Percentiles rank a stretch among this genome's conserved stretches.
Conservation (phyloP, 2,113 vertebrate species). For the Corvus cornix region DNA sequence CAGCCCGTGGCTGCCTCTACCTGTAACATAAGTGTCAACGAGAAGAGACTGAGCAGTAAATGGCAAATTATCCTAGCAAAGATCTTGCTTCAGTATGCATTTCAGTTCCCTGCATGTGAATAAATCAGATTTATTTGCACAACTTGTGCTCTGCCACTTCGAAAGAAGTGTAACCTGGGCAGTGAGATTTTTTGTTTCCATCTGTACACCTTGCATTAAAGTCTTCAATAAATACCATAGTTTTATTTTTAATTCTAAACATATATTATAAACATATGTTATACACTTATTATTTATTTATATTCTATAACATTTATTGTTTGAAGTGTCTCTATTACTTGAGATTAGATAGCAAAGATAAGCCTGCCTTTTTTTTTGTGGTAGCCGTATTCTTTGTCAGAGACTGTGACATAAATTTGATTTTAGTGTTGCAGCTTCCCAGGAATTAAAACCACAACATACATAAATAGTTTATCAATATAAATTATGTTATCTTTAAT, state of each 20-base stretch:
- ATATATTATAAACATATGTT: neutral
- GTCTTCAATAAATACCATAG: neutral
- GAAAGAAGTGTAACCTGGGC: neutral
- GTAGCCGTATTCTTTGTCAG: neutral
- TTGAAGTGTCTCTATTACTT: neutral
- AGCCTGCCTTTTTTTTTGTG: neutral
- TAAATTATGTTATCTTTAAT: neutral
- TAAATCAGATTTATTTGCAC: neutral
- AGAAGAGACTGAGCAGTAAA: neutral
- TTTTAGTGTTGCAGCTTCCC: neutral
- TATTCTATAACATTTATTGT: neutral
- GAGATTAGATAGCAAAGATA: neutral
- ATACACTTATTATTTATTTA: neutral
- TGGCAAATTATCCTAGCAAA: neutral
- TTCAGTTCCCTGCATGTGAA: neutral
- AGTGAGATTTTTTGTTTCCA: neutral
- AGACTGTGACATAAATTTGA: neutral
- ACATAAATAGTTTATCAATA: neutral
- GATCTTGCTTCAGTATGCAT: neutral
- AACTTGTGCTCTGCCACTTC: neutral
- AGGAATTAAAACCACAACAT: neutral
- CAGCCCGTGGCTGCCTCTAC: rapidly evolving
- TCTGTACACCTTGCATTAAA: neutral
- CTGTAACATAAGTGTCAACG: neutral
- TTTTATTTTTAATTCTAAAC: neutral